These are phyloP conservation scores for Brachionus asplanchnoidis DNA, from an alignment of 1,140 invertebrate species.

Conservation along the genomic window DNA sequence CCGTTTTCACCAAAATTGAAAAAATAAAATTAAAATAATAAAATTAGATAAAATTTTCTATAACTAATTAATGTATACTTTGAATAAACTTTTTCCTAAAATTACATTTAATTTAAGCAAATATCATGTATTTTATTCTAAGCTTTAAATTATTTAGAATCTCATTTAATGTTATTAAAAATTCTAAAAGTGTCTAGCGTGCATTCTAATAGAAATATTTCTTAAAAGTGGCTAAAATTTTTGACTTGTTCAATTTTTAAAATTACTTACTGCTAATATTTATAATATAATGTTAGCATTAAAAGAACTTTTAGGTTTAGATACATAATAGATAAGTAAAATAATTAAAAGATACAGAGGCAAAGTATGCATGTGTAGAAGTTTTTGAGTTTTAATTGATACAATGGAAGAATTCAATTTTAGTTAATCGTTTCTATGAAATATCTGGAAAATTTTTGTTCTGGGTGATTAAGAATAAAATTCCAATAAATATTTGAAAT, in stretches of 20 bases:
- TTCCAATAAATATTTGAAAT: not conserved
- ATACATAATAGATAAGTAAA: not conserved
- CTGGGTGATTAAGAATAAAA: not conserved
- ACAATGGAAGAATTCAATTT: not conserved
- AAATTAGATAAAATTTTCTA: no score
- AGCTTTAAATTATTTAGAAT: not conserved
- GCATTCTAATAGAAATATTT: not conserved
- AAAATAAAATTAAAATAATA: no score
- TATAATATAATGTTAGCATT: not conserved
- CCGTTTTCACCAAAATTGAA: no score
- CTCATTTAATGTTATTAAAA: not conserved
- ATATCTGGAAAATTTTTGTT: not conserved
- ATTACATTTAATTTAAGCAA: not conserved
- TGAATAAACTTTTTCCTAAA: no score
- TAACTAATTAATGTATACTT: no score
- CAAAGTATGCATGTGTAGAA: not conserved
- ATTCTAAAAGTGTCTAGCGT: not conserved
- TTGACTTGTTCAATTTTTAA: not conserved
- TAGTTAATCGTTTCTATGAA: not conserved
- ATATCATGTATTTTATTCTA: not conserved
- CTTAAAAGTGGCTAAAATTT: not conserved
- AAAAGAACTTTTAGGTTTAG: not conserved
- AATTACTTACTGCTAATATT: not conserved
- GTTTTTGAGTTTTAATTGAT: not conserved
- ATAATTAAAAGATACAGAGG: not conserved